phyloP scores from a whole-genome alignment of 2,113 vertebrate genomes.

The Helogale parvula region DNA sequence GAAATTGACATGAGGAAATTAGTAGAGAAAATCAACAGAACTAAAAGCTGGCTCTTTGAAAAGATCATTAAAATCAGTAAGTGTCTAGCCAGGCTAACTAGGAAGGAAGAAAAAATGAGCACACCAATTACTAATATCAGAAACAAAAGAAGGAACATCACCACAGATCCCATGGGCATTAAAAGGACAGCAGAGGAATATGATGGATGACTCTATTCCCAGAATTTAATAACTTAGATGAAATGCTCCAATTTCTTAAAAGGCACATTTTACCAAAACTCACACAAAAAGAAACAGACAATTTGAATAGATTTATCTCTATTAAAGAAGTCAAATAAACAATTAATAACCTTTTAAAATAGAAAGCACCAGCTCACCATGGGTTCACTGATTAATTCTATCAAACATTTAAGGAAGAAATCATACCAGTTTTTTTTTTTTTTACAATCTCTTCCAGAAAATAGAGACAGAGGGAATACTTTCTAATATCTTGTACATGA shows the following conservation, averaged over 20 bases:
- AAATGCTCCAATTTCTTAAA: not conserved
- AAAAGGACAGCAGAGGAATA: not conserved
- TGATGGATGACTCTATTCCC: not conserved
- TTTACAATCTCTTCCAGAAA: not conserved
- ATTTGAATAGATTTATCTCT: not conserved
- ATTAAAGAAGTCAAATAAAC: not conserved
- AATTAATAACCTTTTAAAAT: constrained; percentile 26
- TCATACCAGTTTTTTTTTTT: not conserved
- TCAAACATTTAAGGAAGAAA: not conserved
- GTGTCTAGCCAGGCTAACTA: not conserved
- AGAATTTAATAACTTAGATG: not conserved
- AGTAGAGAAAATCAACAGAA: not conserved
- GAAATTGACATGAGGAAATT: not conserved
- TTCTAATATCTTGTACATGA: not conserved
- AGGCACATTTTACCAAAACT: not conserved
- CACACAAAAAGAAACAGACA: not conserved
- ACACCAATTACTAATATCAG: not conserved
- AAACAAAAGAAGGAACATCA: not conserved
- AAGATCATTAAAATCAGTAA: not conserved
- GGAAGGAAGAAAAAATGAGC: not conserved
- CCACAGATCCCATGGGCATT: not conserved
- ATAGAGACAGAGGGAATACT: not conserved
- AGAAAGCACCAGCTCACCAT: not conserved
- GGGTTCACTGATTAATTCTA: not conserved
- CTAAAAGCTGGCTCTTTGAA: not conserved